These are phyloP conservation scores for Pantala flavescens DNA, from an alignment of 1,140 invertebrate genomes.

Conservation along the genomic window DNA sequence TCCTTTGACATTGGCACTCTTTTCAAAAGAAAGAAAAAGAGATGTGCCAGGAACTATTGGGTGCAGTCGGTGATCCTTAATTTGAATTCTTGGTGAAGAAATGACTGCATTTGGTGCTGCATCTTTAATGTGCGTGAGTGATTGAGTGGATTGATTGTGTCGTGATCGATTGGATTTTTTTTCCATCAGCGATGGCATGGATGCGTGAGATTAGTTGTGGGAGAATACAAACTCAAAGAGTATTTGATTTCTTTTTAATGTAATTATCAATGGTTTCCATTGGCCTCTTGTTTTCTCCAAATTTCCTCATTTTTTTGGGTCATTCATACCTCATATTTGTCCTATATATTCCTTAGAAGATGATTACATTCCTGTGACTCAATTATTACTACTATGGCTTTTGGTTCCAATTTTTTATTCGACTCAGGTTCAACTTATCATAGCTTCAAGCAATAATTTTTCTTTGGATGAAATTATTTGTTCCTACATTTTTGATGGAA, in stretches of 20 bases:
- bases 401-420: neutral
- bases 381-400: neutral
- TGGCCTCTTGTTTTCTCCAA: constrained; percentile 4
- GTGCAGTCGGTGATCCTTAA: neutral
- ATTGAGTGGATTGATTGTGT: neutral
- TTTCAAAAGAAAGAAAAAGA: neutral
- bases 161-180: neutral
- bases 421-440: neutral
- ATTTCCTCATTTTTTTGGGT: neutral
- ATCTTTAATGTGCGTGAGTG: neutral
- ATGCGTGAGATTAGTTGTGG: neutral
- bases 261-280: constrained; percentile 8
- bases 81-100: neutral
- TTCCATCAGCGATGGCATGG: neutral
- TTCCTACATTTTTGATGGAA: neutral
- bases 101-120: constrained; percentile 4
- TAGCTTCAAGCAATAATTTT: neutral
- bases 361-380: constrained; percentile 1
- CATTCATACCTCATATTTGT: neutral
- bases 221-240: neutral
- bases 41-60: neutral
- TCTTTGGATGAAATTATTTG: constrained; percentile 3
- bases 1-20: neutral
- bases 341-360: constrained; percentile 6
- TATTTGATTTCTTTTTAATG: neutral